Percentiles rank a stretch among this genome's conserved stretches.
phyloP scores from a whole-genome alignment of 1,140 invertebrate genomes.

The Drosophila repleta region DNA sequence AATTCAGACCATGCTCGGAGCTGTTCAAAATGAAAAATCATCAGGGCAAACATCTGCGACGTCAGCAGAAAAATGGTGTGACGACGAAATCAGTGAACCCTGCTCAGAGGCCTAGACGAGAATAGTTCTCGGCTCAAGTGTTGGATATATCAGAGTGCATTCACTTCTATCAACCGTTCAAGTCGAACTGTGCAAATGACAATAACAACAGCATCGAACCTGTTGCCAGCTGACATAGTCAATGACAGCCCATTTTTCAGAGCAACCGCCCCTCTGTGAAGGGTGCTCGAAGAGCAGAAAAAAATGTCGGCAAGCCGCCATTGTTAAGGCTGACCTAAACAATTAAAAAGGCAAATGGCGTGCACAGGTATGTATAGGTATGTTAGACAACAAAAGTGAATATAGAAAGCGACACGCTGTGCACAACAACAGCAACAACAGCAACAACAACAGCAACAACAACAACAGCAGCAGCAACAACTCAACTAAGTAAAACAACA shows the following conservation, averaged over 20 bases:
- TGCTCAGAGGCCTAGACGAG: background rate
- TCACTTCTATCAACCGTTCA: constrained; percentile 3
- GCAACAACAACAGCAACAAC: constrained; percentile 22
- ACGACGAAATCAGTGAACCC: constrained; percentile 44
- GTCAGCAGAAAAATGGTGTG: constrained; percentile 73
- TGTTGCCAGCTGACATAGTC: constrained; percentile 48
- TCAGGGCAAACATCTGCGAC: constrained; percentile 32
- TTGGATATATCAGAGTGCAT: constrained; percentile 8
- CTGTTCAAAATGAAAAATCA: constrained; percentile 50
- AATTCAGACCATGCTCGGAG: constrained; percentile 20
- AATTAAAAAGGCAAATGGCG: constrained; percentile 75
- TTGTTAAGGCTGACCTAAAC: constrained; percentile 57
- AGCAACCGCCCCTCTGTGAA: constrained; percentile 5
- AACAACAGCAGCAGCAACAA: constrained; percentile 1
- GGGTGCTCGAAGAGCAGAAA: constrained; percentile 25
- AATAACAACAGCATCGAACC: constrained; percentile 44
- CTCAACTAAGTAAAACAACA: constrained; percentile 22
- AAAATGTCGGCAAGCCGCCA: constrained; percentile 27
- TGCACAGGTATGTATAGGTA: constrained; percentile 11
- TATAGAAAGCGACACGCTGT: constrained; percentile 40
- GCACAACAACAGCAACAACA: background rate
- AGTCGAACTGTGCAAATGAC: constrained; percentile 5
- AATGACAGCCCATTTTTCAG: constrained; percentile 36
- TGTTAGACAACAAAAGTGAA: constrained; percentile 12
- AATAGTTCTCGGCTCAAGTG: background rate